Conservation (phyloP, 2,797 vertebrate species). For the Spondyliosoma cantharus region DNA sequence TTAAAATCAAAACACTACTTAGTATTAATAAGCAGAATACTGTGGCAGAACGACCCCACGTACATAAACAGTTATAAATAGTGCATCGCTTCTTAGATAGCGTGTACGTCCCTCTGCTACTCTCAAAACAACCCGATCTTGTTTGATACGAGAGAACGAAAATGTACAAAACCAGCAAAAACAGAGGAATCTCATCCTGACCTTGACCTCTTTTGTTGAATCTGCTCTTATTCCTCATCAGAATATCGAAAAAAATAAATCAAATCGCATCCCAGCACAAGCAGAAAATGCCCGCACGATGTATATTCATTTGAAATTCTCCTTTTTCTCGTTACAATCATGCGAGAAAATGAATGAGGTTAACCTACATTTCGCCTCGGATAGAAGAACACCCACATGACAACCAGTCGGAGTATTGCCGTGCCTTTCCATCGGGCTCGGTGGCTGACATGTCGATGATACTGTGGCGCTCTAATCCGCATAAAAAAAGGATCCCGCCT, state of each 20-base stretch:
- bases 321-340: not conserved
- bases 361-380: conserved; percentile 63
- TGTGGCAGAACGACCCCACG: not conserved
- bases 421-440: conserved; percentile 3
- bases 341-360: conserved; percentile 36
- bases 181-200: not conserved
- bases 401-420: conserved; percentile 25
- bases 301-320: not conserved
- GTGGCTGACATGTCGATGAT: conserved; percentile 19
- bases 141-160: not conserved
- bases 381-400: conserved; percentile 54
- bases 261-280: not conserved
- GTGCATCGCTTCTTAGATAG: not conserved
- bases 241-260: not conserved
- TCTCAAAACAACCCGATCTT: not conserved
- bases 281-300: not conserved
- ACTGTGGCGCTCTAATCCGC: conserved; percentile 24
- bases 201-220: conserved; percentile 35
- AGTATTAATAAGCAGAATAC: not conserved
- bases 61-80: not conserved
- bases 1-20: not conserved
- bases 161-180: not conserved
- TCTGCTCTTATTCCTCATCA: not conserved
- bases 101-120: not conserved
- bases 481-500: conserved; percentile 11